These are phyloP conservation scores for Mionectes olivaceus DNA, from an alignment of 2,797 vertebrate genomes.

Conservation along the genomic window DNA sequence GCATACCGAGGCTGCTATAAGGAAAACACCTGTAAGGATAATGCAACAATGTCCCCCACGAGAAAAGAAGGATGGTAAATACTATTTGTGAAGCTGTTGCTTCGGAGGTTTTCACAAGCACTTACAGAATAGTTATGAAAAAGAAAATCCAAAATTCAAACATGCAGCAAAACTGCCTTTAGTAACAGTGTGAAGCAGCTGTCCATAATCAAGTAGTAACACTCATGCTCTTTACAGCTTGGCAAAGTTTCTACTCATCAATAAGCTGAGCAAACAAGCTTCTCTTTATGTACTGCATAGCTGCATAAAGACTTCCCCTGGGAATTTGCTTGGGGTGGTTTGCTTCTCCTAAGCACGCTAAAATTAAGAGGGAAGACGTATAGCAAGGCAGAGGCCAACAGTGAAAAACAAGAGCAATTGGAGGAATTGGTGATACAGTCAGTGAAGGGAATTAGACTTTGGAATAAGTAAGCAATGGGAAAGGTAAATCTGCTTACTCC, in stretches of 20 bases:
- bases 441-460: constrained; percentile 19
- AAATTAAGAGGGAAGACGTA: constrained; percentile 30
- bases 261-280: constrained; percentile 36
- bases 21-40: constrained; percentile 43
- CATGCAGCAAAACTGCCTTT: not conserved
- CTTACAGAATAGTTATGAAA: not conserved
- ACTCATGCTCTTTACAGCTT: constrained; percentile 32
- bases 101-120: not conserved
- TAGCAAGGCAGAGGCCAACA: constrained; percentile 26
- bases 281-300: constrained; percentile 15
- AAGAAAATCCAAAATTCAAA: not conserved
- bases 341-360: constrained; percentile 8
- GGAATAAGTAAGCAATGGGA: constrained; percentile 43
- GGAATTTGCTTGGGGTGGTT: constrained; percentile 21
- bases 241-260: constrained; percentile 18
- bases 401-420: constrained; percentile 11
- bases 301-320: not conserved
- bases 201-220: constrained; percentile 40
- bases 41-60: not conserved
- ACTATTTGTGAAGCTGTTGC: not conserved
- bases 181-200: constrained; percentile 47
- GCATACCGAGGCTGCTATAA: not conserved
- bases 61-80: constrained; percentile 8
- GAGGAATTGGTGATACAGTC: not conserved
- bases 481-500: constrained; percentile 11